phyloP scores from a whole-genome alignment of 2,888 invertebrate species.

The Agrotis clavis region DNA sequence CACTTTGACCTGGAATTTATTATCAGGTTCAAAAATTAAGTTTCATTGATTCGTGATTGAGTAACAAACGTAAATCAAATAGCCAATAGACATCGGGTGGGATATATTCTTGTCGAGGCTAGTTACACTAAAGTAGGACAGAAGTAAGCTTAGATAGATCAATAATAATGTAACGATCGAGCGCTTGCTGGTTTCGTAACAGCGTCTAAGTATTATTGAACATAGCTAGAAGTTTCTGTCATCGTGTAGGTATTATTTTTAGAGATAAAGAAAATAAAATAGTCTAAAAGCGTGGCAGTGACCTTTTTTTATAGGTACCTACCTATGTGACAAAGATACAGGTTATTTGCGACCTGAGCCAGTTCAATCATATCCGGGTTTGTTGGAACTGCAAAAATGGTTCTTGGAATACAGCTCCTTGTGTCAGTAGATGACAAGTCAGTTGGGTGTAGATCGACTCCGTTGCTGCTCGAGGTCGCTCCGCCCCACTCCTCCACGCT shows the following conservation, averaged over 20 bases:
- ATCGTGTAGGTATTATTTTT: background rate
- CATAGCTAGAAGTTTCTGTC: slow-evolving; percentile 6
- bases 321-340: slow-evolving; percentile 14
- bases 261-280: slow-evolving; percentile 5
- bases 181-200: slow-evolving; percentile 37
- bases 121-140: slow-evolving; percentile 47
- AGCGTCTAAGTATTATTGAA: slow-evolving; percentile 10
- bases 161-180: slow-evolving; percentile 35
- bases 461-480: slow-evolving; percentile 55
- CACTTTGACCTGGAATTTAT: slow-evolving; percentile 37
- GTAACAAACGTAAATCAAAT: slow-evolving; percentile 29
- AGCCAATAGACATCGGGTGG: slow-evolving; percentile 7
- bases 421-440: slow-evolving; percentile 49
- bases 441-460: slow-evolving; percentile 49
- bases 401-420: slow-evolving; percentile 54
- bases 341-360: slow-evolving; percentile 9
- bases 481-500: slow-evolving; percentile 63
- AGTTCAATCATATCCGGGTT: slow-evolving; percentile 48
- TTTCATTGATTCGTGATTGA: slow-evolving; percentile 27
- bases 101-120: slow-evolving; percentile 29
- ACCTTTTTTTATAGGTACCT: slow-evolving; percentile 11
- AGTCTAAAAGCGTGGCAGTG: slow-evolving; percentile 3
- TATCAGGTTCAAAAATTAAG: background rate
- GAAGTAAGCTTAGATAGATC: slow-evolving; percentile 45
- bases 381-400: slow-evolving; percentile 22